These are phyloP conservation scores for Stichodactyla mertensii DNA, from an alignment of 64 coral and sea anemone genomes.

Conservation along the genomic window DNA sequence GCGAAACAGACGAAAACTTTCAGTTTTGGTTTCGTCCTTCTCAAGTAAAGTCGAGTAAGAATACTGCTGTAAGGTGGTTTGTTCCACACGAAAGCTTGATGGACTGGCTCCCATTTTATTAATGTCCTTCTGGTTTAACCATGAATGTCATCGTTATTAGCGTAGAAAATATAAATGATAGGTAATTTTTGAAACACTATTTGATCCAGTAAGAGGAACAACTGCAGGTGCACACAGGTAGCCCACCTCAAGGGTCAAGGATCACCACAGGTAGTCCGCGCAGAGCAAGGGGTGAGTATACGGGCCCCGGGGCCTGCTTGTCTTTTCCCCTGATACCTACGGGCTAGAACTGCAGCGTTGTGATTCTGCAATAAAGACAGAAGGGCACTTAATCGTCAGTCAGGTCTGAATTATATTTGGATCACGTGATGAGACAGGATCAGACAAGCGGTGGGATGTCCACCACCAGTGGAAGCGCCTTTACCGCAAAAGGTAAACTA, in stretches of 20 bases:
- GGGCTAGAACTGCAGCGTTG: no score
- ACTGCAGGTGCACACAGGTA: not conserved
- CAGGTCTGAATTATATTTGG: no score
- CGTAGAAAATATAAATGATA: not conserved
- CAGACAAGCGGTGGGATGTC: no score
- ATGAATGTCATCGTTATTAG: not conserved
- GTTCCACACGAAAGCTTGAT: constrained; percentile 56
- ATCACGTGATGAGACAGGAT: no score
- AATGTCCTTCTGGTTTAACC: not conserved
- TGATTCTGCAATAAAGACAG: no score
- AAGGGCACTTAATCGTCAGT: no score
- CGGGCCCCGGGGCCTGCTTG: not conserved
- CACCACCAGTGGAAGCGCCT: no score
- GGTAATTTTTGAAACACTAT: not conserved
- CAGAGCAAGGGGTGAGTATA: not conserved
- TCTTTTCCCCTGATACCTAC: not conserved
- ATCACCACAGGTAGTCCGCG: not conserved
- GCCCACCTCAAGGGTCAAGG: not conserved
- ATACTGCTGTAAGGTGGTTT: constrained; percentile 45
- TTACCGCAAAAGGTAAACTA: no score
- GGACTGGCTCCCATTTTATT: constrained; percentile 60
- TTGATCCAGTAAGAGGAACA: not conserved
- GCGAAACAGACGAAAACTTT: constrained; percentile 47
- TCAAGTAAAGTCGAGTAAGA: constrained; percentile 35
- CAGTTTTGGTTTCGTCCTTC: constrained; percentile 34